These are phyloP conservation scores for Aphidius gifuensis DNA, from an alignment of 1,140 invertebrate genomes.

Conservation along the genomic window DNA sequence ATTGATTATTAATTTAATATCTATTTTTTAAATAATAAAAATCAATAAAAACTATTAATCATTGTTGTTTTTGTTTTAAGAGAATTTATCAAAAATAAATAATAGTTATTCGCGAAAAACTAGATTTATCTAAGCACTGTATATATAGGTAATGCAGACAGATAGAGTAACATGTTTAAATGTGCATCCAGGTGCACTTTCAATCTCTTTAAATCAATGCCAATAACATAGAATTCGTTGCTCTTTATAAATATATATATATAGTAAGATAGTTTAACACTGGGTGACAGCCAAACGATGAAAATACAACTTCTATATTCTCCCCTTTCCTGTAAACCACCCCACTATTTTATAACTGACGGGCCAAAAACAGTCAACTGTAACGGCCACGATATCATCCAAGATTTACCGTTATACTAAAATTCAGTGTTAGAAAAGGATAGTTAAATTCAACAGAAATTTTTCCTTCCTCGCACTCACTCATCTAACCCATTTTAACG, in stretches of 20 bases:
- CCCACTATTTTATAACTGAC: neutral
- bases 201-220: neutral
- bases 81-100: too few relatives aligned
- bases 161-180: neutral
- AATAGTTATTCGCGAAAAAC: too few relatives aligned
- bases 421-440: conserved; percentile 10
- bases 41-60: too few relatives aligned
- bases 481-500: neutral
- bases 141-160: too few relatives aligned
- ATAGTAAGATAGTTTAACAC: neutral
- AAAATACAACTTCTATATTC: too few relatives aligned
- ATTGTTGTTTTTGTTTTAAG: too few relatives aligned
- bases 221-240: neutral
- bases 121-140: too few relatives aligned
- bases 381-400: conserved; percentile 25
- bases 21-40: too few relatives aligned
- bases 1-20: too few relatives aligned
- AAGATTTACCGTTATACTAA: conserved; percentile 25
- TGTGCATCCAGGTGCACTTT: conserved; percentile 5
- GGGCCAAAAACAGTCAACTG: conserved; percentile 20
- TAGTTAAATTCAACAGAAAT: neutral
- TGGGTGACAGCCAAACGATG: neutral
- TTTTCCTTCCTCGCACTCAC: neutral
- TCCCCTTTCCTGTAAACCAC: too few relatives aligned
- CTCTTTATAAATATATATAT: neutral